Percentiles rank a stretch among this genome's conserved stretches.
Conservation (phyloP, 2,888 invertebrate genomes). For the Drosophila buzzatii region DNA sequence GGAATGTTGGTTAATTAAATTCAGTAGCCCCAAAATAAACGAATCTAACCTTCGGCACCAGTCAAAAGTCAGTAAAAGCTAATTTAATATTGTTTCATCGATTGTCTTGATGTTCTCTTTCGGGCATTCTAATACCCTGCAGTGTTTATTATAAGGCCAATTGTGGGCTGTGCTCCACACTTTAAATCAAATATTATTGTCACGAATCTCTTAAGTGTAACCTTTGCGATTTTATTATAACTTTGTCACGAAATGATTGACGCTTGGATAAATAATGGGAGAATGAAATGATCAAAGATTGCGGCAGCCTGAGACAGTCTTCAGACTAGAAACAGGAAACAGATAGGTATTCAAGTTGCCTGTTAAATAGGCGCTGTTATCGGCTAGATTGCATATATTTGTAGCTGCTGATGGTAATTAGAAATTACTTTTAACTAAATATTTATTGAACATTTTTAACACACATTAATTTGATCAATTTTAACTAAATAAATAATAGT, state of each 20-base stretch:
- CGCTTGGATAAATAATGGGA: neutral
- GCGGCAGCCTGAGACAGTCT: neutral
- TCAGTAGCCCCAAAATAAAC: constrained; percentile 8
- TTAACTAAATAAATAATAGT: too few relatives aligned
- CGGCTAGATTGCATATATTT: too few relatives aligned
- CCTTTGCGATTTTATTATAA: neutral
- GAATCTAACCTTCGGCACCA: constrained; percentile 12
- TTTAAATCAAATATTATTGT: neutral
- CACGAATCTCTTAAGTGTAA: neutral
- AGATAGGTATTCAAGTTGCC: neutral
- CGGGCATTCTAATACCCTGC: neutral
- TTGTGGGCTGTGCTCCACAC: neutral
- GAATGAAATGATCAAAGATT: neutral
- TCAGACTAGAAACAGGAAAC: neutral
- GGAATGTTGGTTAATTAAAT: constrained; percentile 16
- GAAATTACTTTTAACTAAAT: too few relatives aligned
- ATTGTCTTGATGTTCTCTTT: neutral
- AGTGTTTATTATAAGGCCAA: neutral
- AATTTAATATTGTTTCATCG: constrained; percentile 11
- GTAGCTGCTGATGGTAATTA: too few relatives aligned
- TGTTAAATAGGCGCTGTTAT: neutral
- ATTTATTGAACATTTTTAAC: too few relatives aligned
- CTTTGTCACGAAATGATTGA: constrained; percentile 6
- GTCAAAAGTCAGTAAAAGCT: neutral
- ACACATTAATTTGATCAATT: too few relatives aligned